Percentiles rank a stretch among this genome's conserved stretches.
Evolutionary conservation across 2,888 invertebrate genomes (phyloP).

Genomic region (Alsophila aescularia): DNA sequence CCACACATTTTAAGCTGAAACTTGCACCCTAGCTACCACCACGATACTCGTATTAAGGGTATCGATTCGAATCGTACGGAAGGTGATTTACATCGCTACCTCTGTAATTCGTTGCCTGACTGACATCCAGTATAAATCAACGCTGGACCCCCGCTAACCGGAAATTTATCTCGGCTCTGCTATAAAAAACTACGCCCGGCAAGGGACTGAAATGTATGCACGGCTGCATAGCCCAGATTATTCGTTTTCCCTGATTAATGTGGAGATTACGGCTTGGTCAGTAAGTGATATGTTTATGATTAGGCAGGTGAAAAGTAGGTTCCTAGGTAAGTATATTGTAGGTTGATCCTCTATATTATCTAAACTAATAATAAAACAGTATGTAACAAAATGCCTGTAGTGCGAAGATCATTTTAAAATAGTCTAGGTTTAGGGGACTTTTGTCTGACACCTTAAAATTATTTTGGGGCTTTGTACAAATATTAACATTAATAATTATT

Average conservation of each 20-base stretch:
- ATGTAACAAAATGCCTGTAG: no score
- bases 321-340: no score
- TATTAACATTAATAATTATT: no score
- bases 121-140: slow-evolving; percentile 81
- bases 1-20: neutral
- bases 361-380: no score
- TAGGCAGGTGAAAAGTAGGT: neutral
- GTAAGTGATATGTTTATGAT: neutral
- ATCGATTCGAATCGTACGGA: slow-evolving; percentile 64
- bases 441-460: no score
- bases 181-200: slow-evolving; percentile 68
- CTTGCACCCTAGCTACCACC: neutral
- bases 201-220: slow-evolving; percentile 47
- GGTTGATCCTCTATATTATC: no score
- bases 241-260: slow-evolving; percentile 34
- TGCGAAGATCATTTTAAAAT: no score
- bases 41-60: slow-evolving; percentile 51
- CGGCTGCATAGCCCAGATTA: slow-evolving; percentile 51
- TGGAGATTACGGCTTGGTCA: slow-evolving; percentile 13
- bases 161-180: slow-evolving; percentile 75
- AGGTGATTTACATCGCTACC: slow-evolving; percentile 78
- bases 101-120: slow-evolving; percentile 80
- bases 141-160: slow-evolving; percentile 81
- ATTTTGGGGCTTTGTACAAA: no score
- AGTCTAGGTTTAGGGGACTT: no score